Base-by-base conservation (phyloP, 2,113 vertebrate species). In the Ceyx cyanopectus region DNA sequence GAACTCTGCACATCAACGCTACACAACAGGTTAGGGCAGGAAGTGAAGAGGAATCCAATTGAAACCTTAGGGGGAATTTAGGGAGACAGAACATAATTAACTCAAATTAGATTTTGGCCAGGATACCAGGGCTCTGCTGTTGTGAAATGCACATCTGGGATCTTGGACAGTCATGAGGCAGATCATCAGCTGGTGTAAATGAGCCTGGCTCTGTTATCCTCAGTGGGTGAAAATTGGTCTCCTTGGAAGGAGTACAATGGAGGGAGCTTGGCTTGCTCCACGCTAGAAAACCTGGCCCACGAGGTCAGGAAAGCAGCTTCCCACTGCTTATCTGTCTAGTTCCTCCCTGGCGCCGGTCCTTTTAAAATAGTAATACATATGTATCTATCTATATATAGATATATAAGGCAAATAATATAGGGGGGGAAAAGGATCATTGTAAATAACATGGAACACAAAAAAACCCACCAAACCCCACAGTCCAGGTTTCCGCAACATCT, bases 131-230 rank as follows among this genome's bases (percentile, higher is more conserved):
- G 81, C 50, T 90, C 45, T 68, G 62, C 81, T 53, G 48, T 65
- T 75, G 91, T 87, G 92, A 92, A 87, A 85, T 30, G 68, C 90
- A 41, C 88, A 41, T 57, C 51, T 84, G 94, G 87, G 87, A 90
- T 79, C 53, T 65, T 66, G 93, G 77, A 43, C 43, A 29, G 83
- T 73, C 85, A 72, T 53, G 69, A 93, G 92, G 89, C 94, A 93
- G 91, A 85, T 93, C 91, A 89, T 90, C 85, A 92, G 85, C 94
- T 93, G 91, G 68, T 93, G 94, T 91, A 87, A 86, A 90, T 63
- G 58, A 94, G 2, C 54, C 73, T 87, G 77, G 77, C 73, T 86
- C 83, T 53, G 8, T 26, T 82, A 26, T 27, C 62, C 87, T 69
- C 68, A 24, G 17, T 2, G 53, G 72, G 79, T 48, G 72, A 76